Conservation (phyloP, 1,140 invertebrate species). For the Aphaenogaster rudis region DNA sequence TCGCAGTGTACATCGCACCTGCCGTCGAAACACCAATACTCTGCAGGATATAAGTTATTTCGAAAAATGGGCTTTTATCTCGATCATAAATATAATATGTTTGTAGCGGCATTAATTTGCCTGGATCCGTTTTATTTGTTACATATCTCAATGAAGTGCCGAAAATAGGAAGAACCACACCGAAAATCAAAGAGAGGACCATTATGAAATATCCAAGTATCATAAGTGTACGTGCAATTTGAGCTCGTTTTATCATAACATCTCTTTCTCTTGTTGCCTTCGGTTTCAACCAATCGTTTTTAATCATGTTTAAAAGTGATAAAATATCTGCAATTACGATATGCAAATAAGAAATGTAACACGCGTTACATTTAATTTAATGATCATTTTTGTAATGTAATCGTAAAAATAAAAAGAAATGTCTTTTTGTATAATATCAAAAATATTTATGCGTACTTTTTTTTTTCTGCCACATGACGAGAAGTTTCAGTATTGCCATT, state of each 20-base stretch:
- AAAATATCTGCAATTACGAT: neutral
- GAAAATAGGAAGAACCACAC: conserved; percentile 1
- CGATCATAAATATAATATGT: conserved; percentile 22
- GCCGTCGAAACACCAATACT: neutral
- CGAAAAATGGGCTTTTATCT: conserved; percentile 11
- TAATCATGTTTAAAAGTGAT: conserved; percentile 25
- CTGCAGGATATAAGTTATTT: conserved; percentile 16
- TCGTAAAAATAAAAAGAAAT: no score
- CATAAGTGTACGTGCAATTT: neutral
- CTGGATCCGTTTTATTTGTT: neutral
- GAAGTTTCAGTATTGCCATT: conserved; percentile 6
- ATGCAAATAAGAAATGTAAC: no score
- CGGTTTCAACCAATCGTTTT: conserved; percentile 28
- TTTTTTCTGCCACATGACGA: neutral
- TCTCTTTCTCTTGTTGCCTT: neutral
- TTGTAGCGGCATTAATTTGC: conserved; percentile 14
- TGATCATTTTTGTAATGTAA: no score
- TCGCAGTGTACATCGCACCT: neutral
- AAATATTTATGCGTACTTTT: neutral
- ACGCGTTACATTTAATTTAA: no score
- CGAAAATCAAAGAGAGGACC: neutral
- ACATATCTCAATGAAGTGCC: neutral
- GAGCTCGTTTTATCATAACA: conserved; percentile 16
- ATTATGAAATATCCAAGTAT: neutral
- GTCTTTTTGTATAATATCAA: no score